Evolutionary conservation across 2,797 vertebrate genomes (phyloP), one percentile per base, ranked within the genome.

Genomic region (Menidia menidia): DNA sequence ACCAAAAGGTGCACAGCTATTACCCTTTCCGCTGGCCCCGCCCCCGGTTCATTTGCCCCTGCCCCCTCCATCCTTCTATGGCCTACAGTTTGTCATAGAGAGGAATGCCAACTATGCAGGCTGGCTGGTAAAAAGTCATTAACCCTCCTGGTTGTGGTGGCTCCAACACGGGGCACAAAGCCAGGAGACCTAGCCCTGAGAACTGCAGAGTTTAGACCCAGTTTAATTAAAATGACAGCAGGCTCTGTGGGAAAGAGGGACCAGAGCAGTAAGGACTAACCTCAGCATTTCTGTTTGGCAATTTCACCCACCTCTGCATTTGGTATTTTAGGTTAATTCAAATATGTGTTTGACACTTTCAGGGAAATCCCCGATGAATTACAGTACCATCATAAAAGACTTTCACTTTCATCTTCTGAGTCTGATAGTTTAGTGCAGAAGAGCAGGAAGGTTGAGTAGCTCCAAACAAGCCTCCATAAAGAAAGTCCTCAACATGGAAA

Each of bases 91-190:
- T 71, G 77, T 83, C 77, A 82, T 71, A 75, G 63, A 19, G 64
- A 88, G 82, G 91, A 94, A 94, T 94, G 83, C 64, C 73, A 89
- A 80, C 75, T 87, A 94, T 93, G 92, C 88, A 83, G 80, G 35
- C 33, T 11, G 81, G 78, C 84, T 82, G 83, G 87, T 87, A 74
- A 88, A 90, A 92, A 92, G 83, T 85, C 86, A 89, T 90, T 88
- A 83, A 80, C 74, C 84, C 80, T 76, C 78, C 76, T 67, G 83
- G 87, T 83, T 77, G 73, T 53, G 77, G 78, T 78, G 82, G 81
- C 81, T 87, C 78, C 47, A 58, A 60, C 84, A 82, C 42, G 35
- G 53, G 14, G 51, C 50, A 71, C 18, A 57, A 60, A 77, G 74
- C 75, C 60, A 57, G 5, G 43, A 63, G 68, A 67, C 42, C 18